Conservation (phyloP, 2,113 vertebrate species). For the Melanotaenia duboulayi region DNA sequence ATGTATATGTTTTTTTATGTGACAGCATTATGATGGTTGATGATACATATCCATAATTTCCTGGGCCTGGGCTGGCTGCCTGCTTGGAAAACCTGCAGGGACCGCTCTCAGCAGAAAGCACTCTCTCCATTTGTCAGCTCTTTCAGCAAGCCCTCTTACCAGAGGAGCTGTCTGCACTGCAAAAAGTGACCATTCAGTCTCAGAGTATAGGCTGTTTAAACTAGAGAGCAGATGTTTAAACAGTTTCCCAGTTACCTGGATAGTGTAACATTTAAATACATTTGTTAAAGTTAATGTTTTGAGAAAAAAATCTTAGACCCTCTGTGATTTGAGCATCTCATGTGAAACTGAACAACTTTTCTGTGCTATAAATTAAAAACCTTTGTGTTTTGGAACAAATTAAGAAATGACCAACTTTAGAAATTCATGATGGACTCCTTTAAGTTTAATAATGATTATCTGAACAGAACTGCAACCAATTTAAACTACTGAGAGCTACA, state of each 20-base stretch:
- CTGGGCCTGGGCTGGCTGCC: slow-evolving; percentile 41
- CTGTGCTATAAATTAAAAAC: not conserved
- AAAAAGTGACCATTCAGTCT: slow-evolving; percentile 45
- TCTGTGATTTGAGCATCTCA: not conserved
- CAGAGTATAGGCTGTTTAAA: slow-evolving; percentile 1
- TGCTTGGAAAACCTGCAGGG: slow-evolving; percentile 67
- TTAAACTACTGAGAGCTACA: not conserved
- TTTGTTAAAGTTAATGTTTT: not conserved
- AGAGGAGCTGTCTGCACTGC: slow-evolving; percentile 58
- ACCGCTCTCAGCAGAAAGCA: slow-evolving; percentile 72
- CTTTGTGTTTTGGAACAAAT: not conserved
- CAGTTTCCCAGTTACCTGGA: not conserved
- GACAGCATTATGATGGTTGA: slow-evolving; percentile 16
- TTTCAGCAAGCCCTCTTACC: slow-evolving; percentile 54
- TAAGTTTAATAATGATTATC: not conserved
- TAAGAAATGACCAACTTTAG: not conserved
- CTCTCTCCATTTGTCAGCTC: slow-evolving; percentile 73
- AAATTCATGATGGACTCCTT: not conserved
- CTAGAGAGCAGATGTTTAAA: not conserved
- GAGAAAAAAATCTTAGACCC: not conserved
- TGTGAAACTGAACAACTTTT: not conserved
- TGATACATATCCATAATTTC: slow-evolving; percentile 39
- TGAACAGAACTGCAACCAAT: not conserved
- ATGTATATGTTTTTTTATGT: slow-evolving; percentile 23
- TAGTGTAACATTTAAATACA: not conserved